phyloP scores from a whole-genome alignment of 2,113 vertebrate species.

The Dasyurus viverrinus region DNA sequence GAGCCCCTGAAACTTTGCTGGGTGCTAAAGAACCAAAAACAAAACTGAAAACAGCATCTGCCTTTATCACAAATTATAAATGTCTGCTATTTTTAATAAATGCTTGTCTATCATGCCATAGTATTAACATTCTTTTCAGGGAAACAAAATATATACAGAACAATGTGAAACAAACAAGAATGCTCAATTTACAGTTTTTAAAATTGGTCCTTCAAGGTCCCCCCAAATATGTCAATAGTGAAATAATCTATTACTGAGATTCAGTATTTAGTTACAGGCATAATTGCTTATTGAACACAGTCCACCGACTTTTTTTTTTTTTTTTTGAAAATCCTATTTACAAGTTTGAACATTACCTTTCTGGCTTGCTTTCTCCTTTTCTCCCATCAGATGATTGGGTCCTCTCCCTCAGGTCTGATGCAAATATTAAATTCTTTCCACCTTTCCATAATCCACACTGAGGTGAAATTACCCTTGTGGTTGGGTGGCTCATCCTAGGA shows the following conservation, averaged over 20 bases:
- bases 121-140: neutral
- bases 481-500: constrained; percentile 27
- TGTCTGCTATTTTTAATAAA: neutral
- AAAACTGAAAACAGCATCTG: neutral
- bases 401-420: constrained; percentile 18
- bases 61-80: neutral
- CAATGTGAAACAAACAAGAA: neutral
- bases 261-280: neutral
- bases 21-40: neutral
- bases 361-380: neutral
- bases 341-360: neutral
- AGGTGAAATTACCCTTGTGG: neutral
- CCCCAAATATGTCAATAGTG: neutral
- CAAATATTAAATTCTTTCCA: constrained; percentile 53
- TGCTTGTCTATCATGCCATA: neutral
- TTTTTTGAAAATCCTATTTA: neutral
- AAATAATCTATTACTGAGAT: neutral
- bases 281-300: neutral
- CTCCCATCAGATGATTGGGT: constrained; percentile 14
- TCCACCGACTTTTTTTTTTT: neutral
- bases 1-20: neutral
- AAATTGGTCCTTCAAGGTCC: neutral
- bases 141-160: neutral
- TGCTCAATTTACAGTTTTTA: neutral
- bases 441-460: constrained; percentile 16